Base-by-base conservation (phyloP, 1,140 invertebrate genomes). In the Calliphora vicina region DNA sequence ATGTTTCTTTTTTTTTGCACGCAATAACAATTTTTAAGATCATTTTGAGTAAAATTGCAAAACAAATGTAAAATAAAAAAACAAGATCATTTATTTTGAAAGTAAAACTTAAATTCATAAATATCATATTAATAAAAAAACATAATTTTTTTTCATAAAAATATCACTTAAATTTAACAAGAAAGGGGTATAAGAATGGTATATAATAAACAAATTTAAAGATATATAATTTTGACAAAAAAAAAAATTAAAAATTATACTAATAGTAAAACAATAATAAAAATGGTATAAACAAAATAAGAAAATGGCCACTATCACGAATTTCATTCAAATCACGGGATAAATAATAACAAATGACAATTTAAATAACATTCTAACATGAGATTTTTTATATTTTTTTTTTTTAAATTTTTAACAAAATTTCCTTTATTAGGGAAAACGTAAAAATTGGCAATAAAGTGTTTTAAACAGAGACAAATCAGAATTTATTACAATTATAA, bases 261-360 rank as follows among this genome's bases (percentile, higher is more conserved):
- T 23, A 73, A 57, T 76, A 82, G 25, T 35, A 45, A 76, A 26
- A 82, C 23, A 82, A 78, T 43, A 29, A 82, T 35, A 74, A 42
- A 3, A 27, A 27, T 17, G n/a, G n/a, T n/a, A n/a, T 27, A 74
- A 67, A 23, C 6, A 67, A 45, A 85, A 86, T 72, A 84, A 83
- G 84, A 86, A 84, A 87, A 89, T 89, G 88, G 88, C 88, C 88
- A 89, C 87, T 86, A 89, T 88, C 87, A 89, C 86, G 88, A 89
- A 89, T 89, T 89, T 88, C 87, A 89, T 89, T 89, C 87, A 88
- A 88, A 89, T 89, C 88, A 89, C 88, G 86, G 87, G 23, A 80
- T 20, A 86, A 88, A 76, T 35, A 82, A 72, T 29, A 82, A 67
- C 42, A 25, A 42, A 26, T 82, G 17, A 61, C 45, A 61, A 29